Percentiles rank a stretch among this genome's conserved stretches.
phyloP scores from a whole-genome alignment of 2,113 vertebrate genomes.

The Taxidea taxus region DNA sequence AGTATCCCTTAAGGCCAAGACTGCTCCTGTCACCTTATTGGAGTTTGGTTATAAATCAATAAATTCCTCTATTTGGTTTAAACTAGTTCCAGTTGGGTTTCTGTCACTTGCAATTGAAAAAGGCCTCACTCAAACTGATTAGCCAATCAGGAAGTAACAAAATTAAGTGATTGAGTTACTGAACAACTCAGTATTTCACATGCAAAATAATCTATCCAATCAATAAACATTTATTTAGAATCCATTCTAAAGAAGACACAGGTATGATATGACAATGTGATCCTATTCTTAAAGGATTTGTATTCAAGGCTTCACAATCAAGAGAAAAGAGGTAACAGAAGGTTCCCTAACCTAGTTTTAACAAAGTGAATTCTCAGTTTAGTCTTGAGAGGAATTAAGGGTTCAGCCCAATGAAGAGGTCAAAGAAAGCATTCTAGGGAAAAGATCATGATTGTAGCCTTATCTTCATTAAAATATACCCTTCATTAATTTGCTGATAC shows the following conservation, averaged over 20 bases:
- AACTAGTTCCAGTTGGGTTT: not conserved
- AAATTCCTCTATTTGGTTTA: not conserved
- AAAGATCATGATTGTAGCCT: not conserved
- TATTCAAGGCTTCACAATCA: not conserved
- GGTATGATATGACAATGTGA: not conserved
- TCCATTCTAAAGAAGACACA: not conserved
- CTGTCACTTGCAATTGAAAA: not conserved
- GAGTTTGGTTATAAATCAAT: not conserved
- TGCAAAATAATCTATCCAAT: not conserved
- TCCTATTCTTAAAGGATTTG: not conserved
- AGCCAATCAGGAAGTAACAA: not conserved
- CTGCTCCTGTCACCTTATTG: not conserved
- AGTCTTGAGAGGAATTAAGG: not conserved
- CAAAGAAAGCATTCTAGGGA: not conserved
- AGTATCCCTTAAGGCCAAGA: not conserved
- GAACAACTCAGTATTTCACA: not conserved
- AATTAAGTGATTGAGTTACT: not conserved
- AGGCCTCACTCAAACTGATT: not conserved
- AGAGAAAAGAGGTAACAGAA: not conserved
- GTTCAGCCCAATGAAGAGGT: not conserved
- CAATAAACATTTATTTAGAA: not conserved
- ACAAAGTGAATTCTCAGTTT: not conserved
- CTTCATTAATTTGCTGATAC: not conserved
- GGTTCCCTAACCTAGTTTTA: not conserved
- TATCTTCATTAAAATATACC: not conserved